Evolutionary conservation across 2,797 vertebrate species (phyloP).

Genomic region (Acanthurus leucopareius): DNA sequence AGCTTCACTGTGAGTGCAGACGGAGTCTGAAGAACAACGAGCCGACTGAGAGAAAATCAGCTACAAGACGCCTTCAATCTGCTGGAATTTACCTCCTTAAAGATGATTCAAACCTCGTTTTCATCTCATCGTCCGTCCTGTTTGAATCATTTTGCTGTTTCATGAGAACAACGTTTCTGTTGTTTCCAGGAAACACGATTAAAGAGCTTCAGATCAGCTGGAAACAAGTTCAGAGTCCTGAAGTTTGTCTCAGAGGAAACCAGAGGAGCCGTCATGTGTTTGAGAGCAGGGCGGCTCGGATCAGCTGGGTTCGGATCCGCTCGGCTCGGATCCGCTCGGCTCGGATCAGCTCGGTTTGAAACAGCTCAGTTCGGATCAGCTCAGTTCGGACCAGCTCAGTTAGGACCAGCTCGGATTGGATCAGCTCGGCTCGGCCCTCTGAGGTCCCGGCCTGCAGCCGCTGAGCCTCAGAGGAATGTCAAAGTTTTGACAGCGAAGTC

Average conservation of each 20-base stretch:
- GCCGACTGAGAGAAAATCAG: background rate
- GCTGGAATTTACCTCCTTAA: background rate
- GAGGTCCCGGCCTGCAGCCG: conserved; percentile 15
- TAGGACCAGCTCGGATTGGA: background rate
- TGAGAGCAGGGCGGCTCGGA: background rate
- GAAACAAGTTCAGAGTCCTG: conserved; percentile 27
- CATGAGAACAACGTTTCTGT: conserved; percentile 21
- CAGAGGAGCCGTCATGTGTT: conserved; percentile 15
- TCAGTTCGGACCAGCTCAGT: too few relatives aligned
- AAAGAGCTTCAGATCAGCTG: conserved; percentile 16
- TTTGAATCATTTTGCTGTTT: conserved; percentile 1
- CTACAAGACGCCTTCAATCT: background rate
- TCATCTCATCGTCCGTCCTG: background rate
- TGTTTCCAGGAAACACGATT: conserved; percentile 27
- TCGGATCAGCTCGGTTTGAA: background rate
- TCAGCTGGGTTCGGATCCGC: too few relatives aligned
- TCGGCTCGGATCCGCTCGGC: conserved; percentile 2
- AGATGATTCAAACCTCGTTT: background rate
- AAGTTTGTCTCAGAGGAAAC: background rate
- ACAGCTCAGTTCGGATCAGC: background rate
- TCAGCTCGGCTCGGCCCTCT: conserved; percentile 14
- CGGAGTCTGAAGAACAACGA: background rate
- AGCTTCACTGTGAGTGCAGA: background rate
- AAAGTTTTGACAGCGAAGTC: conserved; percentile 51
- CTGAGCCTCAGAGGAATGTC: conserved; percentile 60